phyloP scores from a whole-genome alignment of 2,113 vertebrate genomes.

The Alouatta palliata region DNA sequence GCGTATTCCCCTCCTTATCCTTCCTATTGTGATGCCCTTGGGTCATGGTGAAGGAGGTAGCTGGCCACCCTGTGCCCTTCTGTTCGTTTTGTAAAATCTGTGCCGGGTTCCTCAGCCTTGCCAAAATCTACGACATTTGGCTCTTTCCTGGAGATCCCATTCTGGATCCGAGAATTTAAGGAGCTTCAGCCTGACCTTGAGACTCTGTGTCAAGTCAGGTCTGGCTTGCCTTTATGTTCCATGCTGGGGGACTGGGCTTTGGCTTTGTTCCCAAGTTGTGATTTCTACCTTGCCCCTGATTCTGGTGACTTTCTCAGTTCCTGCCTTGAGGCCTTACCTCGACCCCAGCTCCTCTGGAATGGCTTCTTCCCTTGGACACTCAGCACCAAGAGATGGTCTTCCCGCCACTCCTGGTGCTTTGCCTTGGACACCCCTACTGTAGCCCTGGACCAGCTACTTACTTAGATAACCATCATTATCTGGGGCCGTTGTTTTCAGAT shows the following conservation, averaged over 20 bases:
- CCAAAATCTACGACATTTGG: background rate
- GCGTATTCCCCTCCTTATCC: background rate
- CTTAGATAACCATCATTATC: background rate
- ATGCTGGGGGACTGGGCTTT: background rate
- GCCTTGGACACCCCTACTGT: background rate
- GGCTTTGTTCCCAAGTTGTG: background rate
- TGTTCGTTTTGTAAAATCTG: background rate
- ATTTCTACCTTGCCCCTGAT: background rate
- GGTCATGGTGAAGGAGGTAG: background rate
- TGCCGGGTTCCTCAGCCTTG: background rate
- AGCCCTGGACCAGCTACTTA: background rate
- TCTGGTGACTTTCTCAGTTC: background rate
- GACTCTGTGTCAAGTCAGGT: background rate
- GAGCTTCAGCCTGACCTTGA: background rate
- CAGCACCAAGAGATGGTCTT: background rate
- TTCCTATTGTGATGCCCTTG: background rate
- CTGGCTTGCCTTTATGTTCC: background rate
- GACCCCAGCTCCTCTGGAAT: background rate
- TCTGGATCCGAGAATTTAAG: background rate
- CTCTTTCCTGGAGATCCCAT: background rate
- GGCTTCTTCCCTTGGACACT: background rate
- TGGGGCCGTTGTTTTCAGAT: background rate
- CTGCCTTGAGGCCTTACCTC: background rate
- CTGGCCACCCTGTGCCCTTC: background rate
- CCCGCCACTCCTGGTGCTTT: background rate